Percentiles rank a stretch among this genome's conserved stretches.
Evolutionary conservation across 1,140 invertebrate species (phyloP).

Genomic region (Papilio machaon): DNA sequence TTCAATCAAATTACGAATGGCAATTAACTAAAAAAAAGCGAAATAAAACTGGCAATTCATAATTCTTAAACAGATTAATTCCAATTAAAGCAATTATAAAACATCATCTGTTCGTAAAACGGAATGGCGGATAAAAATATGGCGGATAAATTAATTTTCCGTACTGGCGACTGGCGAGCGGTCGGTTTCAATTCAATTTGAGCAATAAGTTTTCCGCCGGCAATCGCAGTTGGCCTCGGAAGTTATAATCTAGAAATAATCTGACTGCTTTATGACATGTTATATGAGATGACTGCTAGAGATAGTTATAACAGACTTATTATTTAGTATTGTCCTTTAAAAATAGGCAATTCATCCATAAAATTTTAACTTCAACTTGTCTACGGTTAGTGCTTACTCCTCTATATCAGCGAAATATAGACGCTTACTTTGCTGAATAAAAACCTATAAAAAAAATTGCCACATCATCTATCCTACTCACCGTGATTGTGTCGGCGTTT

Average conservation of each 20-base stretch:
- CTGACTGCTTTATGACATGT: no score
- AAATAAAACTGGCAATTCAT: neutral
- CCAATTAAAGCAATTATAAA: slow-evolving; percentile 5
- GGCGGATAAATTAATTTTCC: slow-evolving; percentile 50
- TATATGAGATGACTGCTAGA: neutral
- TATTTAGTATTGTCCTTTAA: no score
- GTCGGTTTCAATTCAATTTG: slow-evolving; percentile 55
- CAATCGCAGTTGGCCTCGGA: slow-evolving; percentile 39
- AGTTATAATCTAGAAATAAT: slow-evolving; percentile 13
- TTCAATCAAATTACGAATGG: no score
- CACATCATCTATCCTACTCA: slow-evolving; percentile 39
- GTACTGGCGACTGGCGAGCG: slow-evolving; percentile 33
- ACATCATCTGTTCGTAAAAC: neutral
- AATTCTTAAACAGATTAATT: neutral
- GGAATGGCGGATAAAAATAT: slow-evolving; percentile 35
- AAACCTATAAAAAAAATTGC: no score
- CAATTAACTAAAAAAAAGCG: neutral
- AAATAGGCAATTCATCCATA: no score
- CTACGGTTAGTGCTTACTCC: no score
- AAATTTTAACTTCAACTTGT: no score
- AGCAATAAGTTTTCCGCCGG: slow-evolving; percentile 51
- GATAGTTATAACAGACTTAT: no score
- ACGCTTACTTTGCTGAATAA: no score
- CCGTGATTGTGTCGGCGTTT: slow-evolving; percentile 69
- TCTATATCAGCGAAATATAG: no score